Evolutionary conservation across 2,113 vertebrate species (phyloP).

Genomic region (Lathamus discolor): DNA sequence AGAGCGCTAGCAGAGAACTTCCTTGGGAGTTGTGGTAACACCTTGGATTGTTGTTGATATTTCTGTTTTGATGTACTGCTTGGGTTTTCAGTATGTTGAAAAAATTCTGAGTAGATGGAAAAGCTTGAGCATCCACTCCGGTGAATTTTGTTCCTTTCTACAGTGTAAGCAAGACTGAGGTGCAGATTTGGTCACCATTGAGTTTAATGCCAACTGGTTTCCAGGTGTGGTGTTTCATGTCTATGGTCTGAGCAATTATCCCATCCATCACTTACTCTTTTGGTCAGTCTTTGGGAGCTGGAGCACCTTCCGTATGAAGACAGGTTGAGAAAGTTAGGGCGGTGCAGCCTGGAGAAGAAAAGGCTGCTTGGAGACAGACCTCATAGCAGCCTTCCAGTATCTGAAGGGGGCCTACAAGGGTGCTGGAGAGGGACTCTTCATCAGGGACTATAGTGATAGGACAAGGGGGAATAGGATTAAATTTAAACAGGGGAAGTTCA

Average conservation of each 20-base stretch:
- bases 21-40: background rate
- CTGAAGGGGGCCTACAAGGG: background rate
- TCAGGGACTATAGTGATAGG: background rate
- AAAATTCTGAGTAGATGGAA: background rate
- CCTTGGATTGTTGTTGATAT: background rate
- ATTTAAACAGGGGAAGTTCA: background rate
- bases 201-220: background rate
- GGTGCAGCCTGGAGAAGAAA: background rate
- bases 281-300: background rate
- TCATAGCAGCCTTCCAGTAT: background rate
- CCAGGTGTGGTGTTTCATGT: background rate
- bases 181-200: accelerated
- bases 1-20: background rate
- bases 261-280: background rate
- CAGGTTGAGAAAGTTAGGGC: background rate
- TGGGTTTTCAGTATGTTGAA: background rate
- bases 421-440: background rate
- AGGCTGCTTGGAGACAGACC: background rate
- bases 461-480: background rate
- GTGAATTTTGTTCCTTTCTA: background rate
- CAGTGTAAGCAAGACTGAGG: background rate
- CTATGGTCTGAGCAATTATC: background rate
- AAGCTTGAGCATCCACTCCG: background rate
- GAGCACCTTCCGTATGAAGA: background rate
- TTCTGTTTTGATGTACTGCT: background rate